A percentile compares a stretch with the other conserved stretches of the same genome.
phyloP scores from a whole-genome alignment of 2,888 invertebrate genomes.

The Emmelina monodactyla region DNA sequence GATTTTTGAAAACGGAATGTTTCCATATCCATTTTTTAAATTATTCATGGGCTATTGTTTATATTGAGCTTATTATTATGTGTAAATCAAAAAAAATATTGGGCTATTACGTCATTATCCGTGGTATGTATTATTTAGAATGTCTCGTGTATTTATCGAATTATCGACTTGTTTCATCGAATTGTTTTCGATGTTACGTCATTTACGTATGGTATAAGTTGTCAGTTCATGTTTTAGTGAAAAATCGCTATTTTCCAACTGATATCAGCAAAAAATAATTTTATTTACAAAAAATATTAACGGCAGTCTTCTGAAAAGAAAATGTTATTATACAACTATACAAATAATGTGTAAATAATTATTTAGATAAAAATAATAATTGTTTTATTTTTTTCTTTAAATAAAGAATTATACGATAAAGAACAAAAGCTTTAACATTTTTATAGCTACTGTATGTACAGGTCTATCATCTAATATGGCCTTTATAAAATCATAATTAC shows the following conservation, averaged over 20 bases:
- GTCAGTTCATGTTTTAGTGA: conserved; percentile 29
- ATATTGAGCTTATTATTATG: conserved; percentile 25
- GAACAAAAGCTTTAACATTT: conserved; percentile 47
- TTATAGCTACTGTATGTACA: conserved; percentile 49
- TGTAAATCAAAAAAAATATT: conserved; percentile 34
- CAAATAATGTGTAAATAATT: conserved; percentile 51
- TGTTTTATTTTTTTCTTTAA: conserved; percentile 23
- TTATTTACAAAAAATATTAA: conserved; percentile 45
- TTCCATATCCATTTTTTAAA: conserved; percentile 33
- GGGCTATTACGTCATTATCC: conserved; percentile 51
- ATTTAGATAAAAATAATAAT: too few relatives aligned
- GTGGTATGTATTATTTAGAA: conserved; percentile 39
- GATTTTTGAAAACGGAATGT: conserved; percentile 22
- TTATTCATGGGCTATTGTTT: conserved; percentile 53
- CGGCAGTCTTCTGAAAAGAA: conserved; percentile 60
- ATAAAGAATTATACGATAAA: conserved; percentile 26
- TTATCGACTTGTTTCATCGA: conserved; percentile 22
- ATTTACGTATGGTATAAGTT: conserved; percentile 23
- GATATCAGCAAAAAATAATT: conserved; percentile 23
- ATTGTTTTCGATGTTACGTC: conserved; percentile 17
- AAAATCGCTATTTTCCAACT: conserved; percentile 55
- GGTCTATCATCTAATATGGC: conserved; percentile 56
- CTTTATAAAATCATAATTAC: conserved; percentile 42
- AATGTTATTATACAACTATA: conserved; percentile 44
- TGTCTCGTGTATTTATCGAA: conserved; percentile 39